Evolutionary conservation across 37 sponge, comb jelly and placozoan species (phyloP), one percentile per base, ranked within the genome.

Genomic region (Spongilla lacustris): DNA sequence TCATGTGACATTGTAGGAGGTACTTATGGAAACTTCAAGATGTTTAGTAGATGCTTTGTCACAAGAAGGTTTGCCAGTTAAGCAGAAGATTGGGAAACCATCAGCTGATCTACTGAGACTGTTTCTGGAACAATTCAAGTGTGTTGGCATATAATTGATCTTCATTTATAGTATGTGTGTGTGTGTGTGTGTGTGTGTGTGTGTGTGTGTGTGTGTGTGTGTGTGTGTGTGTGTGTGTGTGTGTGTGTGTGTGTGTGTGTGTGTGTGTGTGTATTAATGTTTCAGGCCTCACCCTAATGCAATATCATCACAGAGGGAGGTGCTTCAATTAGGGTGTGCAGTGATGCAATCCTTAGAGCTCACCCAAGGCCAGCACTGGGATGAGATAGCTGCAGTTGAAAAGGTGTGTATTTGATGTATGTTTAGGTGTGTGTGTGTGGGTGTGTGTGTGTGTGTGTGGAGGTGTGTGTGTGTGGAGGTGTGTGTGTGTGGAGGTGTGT

Each of bases 241-340:
- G 49, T 48, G 74, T 41, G 74, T 79, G 70, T 79, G 71, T 80
- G 34, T 19, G 41, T 49, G 35, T 19, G 24, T 74, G 69, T 19
- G 27, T 50, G 19, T 38, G 41, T 49, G 35, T 19, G 24, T 74
- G 69, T 19, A n/a, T n/a, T n/a, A n/a, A n/a, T n/a, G n/a, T 49
- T 21, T 10, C 67, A 87, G 88, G 58, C 71, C 68, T 19, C 72
- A 75, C 12, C 69, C 76, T 17, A 28, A 75, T 66, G 90, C 93
- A 27, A 67, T 37, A 33, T 50, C 34, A 24, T 77, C 81, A 19
- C 90, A 92, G 66, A 36, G 38, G n/a, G 84, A 48, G 29, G 70
- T 88, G 85, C 79, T 92, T 29, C 85, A 92, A 82, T 38, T 88
- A 58, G 84, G 89, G 17, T 88, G 88, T 88, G 92, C 89, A 26